Conservation (phyloP, 2,888 invertebrate species). For the Aporophyla lueneburgensis region DNA sequence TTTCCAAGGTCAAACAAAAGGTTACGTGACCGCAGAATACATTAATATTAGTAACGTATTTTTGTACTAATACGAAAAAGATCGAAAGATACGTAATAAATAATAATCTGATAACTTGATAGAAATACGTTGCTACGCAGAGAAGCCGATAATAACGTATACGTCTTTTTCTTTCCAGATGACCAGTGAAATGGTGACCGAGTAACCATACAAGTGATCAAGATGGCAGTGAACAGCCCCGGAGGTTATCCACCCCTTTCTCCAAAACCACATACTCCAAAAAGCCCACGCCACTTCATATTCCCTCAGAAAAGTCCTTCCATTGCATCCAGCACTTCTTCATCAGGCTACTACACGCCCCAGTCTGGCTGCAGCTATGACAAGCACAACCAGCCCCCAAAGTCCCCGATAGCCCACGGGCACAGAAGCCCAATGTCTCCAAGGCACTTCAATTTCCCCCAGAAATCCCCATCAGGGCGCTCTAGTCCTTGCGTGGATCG, state of each 20-base stretch:
- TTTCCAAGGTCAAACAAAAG: background rate
- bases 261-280: constrained; percentile 90
- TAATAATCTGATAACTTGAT: background rate
- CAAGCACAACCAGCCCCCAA: constrained; percentile 86
- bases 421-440: constrained; percentile 91
- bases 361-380: constrained; percentile 89
- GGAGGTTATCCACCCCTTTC: constrained; percentile 90
- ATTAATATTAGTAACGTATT: background rate
- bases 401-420: constrained; percentile 89
- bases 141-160: constrained; percentile 19
- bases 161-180: constrained; percentile 80
- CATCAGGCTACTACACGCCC: constrained; percentile 90
- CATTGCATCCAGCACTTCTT: constrained; percentile 89
- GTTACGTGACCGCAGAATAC: background rate
- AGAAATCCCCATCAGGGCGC: constrained; percentile 85
- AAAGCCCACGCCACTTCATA: constrained; percentile 90
- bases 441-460: constrained; percentile 91
- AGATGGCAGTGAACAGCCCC: constrained; percentile 91
- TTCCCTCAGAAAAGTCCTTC: constrained; percentile 90
- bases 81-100: background rate
- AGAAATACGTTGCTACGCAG: background rate
- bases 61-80: background rate
- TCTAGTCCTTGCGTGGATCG: constrained; percentile 86
- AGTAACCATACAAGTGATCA: constrained; percentile 71
- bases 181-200: constrained; percentile 74